A percentile compares a stretch with the other conserved stretches of the same genome.
Conservation (phyloP, 2,113 vertebrate species). For the Andinoacara biseriatus region DNA sequence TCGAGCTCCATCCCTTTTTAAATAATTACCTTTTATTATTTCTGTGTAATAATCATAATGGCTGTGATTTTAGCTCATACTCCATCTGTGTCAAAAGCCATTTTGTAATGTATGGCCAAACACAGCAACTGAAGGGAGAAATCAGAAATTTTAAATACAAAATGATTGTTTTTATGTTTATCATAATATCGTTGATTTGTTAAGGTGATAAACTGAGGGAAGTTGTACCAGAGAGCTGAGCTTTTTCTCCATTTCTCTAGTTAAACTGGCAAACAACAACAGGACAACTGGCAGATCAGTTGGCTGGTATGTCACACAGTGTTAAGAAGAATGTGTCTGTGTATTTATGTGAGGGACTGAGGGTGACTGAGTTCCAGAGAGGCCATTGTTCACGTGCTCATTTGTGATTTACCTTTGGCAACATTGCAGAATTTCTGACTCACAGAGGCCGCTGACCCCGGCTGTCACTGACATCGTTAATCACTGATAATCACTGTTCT, state of each 20-base stretch:
- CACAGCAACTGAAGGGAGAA: not conserved
- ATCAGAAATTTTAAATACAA: not conserved
- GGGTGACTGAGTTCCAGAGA: conserved; percentile 46
- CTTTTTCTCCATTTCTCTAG: not conserved
- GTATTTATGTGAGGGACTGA: conserved; percentile 18
- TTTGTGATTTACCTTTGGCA: conserved; percentile 58
- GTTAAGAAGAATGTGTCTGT: conserved; percentile 23
- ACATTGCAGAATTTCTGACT: conserved; percentile 48
- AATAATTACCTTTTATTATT: conserved; percentile 32
- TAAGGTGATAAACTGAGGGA: not conserved
- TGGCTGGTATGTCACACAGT: conserved; percentile 35
- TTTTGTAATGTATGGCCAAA: not conserved
- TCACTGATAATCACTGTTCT: conserved; percentile 30
- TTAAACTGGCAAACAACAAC: conserved; percentile 12
- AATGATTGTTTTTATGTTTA: not conserved
- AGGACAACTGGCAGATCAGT: conserved; percentile 16
- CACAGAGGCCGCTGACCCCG: conserved; percentile 19
- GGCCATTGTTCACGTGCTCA: conserved; percentile 47
- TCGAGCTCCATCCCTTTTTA: conserved; percentile 14
- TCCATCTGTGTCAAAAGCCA: not conserved
- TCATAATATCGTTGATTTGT: not conserved
- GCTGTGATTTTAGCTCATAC: not conserved
- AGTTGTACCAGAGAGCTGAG: not conserved
- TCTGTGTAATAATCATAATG: conserved; percentile 49
- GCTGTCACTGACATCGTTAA: conserved; percentile 29